Conservation (phyloP, 2,113 vertebrate genomes). For the Psettodes erumei region DNA sequence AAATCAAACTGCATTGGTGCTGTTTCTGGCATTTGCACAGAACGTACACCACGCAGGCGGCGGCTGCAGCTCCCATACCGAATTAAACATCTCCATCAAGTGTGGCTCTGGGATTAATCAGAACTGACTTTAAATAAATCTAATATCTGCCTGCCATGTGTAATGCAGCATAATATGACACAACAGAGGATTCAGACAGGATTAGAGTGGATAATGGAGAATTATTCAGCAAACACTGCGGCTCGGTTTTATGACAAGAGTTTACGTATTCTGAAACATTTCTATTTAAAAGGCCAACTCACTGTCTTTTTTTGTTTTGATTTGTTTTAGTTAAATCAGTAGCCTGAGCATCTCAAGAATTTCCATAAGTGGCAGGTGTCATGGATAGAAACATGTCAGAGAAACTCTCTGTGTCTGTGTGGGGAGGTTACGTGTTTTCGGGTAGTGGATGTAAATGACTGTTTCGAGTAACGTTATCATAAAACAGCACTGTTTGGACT, state of each 20-base stretch:
- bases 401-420: too few relatives aligned
- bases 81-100: constrained; percentile 8
- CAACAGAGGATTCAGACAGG: constrained; percentile 30
- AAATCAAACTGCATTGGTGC: constrained; percentile 18
- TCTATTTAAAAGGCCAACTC: constrained; percentile 2
- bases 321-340: constrained; percentile 1
- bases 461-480: constrained; percentile 10
- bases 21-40: constrained; percentile 13
- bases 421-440: not conserved
- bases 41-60: constrained; percentile 1
- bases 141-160: constrained; percentile 24
- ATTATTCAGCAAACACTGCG: constrained; percentile 30
- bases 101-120: constrained; percentile 14
- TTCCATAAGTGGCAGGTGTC: not conserved
- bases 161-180: constrained; percentile 33
- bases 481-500: constrained; percentile 12
- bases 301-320: not conserved
- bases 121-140: constrained; percentile 32
- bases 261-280: constrained; percentile 11
- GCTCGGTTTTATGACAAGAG: not conserved
- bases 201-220: constrained; percentile 31
- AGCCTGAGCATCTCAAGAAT: not conserved
- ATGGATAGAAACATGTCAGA: not conserved
- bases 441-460: constrained; percentile 5
- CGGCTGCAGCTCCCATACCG: not conserved